phyloP scores from a whole-genome alignment of 2,888 invertebrate genomes.

The Tipula lateralis region DNA sequence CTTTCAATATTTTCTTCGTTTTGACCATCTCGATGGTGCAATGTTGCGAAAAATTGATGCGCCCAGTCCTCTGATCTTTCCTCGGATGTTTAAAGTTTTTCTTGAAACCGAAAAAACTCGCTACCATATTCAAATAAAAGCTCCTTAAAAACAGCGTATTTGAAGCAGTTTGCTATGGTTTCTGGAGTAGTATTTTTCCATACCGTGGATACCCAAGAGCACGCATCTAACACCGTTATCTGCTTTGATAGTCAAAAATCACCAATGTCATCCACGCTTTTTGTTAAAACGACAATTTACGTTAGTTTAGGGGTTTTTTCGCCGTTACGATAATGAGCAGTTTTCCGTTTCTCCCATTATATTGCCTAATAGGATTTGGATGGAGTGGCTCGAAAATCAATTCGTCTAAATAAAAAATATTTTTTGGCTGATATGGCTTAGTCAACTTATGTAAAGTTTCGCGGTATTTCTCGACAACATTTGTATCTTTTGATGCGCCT shows the following conservation, averaged over 20 bases:
- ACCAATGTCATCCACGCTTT: not conserved
- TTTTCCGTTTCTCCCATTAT: not conserved
- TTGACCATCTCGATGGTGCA: not conserved
- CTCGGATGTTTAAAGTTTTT: too few species aligned
- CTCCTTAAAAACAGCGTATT: not conserved
- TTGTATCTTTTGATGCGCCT: not conserved
- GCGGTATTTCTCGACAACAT: not conserved
- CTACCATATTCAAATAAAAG: not conserved
- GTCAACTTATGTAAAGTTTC: not conserved
- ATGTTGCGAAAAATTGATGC: not conserved
- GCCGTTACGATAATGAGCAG: not conserved
- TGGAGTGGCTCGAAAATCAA: not conserved
- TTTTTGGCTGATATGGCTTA: not conserved
- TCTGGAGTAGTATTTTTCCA: too few species aligned
- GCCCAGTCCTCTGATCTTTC: not conserved
- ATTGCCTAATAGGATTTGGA: too few species aligned
- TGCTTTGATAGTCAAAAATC: too few species aligned
- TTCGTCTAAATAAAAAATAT: not conserved
- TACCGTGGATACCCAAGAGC: too few species aligned
- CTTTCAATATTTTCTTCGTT: not conserved
- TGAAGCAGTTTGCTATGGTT: too few species aligned
- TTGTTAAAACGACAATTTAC: not conserved
- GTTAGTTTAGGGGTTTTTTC: not conserved
- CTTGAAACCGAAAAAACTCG: not conserved
- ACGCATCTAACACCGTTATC: too few species aligned